Evolutionary conservation across 1,140 invertebrate species (phyloP).

Genomic region (Caenorhabditis brenneri): DNA sequence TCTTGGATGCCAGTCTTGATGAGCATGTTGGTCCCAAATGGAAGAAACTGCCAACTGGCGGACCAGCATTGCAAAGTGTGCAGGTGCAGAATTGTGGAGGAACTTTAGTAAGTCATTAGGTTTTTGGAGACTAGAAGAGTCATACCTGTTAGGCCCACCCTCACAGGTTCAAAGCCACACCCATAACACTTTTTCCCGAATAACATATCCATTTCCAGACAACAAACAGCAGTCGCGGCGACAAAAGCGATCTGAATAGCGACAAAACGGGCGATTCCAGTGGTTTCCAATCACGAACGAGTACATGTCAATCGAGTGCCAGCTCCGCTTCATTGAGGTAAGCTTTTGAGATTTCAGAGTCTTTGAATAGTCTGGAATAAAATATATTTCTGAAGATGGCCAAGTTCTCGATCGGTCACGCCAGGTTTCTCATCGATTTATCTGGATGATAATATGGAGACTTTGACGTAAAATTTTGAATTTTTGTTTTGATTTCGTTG

Average conservation of each 20-base stretch:
- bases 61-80: background rate
- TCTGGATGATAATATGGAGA: background rate
- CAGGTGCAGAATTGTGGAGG: background rate
- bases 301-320: constrained; percentile 36
- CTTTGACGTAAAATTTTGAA: background rate
- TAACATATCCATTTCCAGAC: background rate
- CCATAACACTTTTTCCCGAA: too few relatives aligned
- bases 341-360: background rate
- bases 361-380: too few relatives aligned
- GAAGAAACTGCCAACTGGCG: constrained; percentile 45
- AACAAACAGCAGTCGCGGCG: background rate
- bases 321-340: constrained; percentile 44
- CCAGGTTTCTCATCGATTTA: background rate
- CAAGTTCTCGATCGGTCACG: background rate
- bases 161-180: background rate
- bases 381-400: background rate
- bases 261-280: constrained; percentile 7
- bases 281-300: constrained; percentile 46
- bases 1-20: constrained; percentile 61
- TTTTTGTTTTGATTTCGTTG: background rate
- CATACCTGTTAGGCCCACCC: too few relatives aligned
- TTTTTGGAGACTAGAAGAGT: too few relatives aligned
- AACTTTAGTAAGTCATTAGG: too few relatives aligned
- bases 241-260: constrained; percentile 1
- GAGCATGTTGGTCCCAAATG: constrained; percentile 61